phyloP scores from a whole-genome alignment of 2,888 invertebrate species.

The Junonia oenone region DNA sequence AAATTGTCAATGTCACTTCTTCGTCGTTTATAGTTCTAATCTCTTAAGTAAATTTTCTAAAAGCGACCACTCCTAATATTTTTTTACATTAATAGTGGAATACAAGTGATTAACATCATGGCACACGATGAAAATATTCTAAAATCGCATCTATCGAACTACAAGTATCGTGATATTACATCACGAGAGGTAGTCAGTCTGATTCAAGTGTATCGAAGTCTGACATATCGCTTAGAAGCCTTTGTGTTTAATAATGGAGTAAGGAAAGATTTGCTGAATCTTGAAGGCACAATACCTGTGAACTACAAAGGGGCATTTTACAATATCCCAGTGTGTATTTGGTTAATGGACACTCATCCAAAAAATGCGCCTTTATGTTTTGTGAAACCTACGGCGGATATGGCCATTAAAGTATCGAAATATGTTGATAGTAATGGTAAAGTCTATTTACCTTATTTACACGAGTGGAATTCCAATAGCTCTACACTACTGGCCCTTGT shows the following conservation, averaged over 20 bases:
- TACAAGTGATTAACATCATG: constrained; percentile 40
- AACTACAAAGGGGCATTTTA: constrained; percentile 92
- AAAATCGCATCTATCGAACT: constrained; percentile 64
- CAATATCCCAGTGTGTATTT: constrained; percentile 97
- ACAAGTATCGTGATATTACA: constrained; percentile 68
- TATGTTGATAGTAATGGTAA: constrained; percentile 97
- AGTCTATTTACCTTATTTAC: constrained; percentile 96
- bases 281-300: constrained; percentile 96
- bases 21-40: neutral
- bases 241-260: constrained; percentile 93
- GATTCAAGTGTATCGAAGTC: constrained; percentile 65
- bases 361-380: constrained; percentile 96
- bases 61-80: neutral
- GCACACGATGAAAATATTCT: constrained; percentile 64
- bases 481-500: constrained; percentile 94
- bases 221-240: constrained; percentile 67
- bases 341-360: constrained; percentile 98
- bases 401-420: constrained; percentile 96
- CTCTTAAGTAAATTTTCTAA: neutral
- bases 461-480: constrained; percentile 91
- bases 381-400: constrained; percentile 95
- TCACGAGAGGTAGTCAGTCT: constrained; percentile 66
- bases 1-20: neutral
- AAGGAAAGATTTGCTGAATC: constrained; percentile 87
- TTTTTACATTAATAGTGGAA: neutral